Evolutionary conservation across 1,140 invertebrate genomes (phyloP).

Genomic region (Limonius californicus): DNA sequence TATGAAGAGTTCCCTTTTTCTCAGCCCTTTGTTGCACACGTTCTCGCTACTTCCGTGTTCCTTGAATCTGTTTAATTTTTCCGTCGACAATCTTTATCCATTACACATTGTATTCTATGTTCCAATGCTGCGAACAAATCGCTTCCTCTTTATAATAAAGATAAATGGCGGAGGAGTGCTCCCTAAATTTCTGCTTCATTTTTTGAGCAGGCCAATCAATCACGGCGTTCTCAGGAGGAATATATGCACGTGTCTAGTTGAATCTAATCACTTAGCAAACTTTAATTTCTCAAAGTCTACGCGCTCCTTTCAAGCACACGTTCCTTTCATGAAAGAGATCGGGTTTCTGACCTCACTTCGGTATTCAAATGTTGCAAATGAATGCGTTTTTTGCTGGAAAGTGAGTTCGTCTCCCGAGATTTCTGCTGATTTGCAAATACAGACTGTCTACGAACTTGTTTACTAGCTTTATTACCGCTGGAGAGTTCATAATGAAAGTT

Average conservation of each 20-base stretch:
- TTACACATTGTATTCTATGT: background rate
- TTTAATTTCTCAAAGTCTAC: constrained; percentile 2
- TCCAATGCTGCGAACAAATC: constrained; percentile 1
- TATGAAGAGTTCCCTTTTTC: no score
- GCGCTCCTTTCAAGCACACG: no score
- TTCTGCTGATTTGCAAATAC: background rate
- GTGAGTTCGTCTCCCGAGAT: background rate
- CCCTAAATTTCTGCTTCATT: constrained; percentile 12
- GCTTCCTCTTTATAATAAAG: constrained; percentile 8
- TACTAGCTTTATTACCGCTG: background rate
- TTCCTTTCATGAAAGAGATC: background rate
- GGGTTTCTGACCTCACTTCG: background rate
- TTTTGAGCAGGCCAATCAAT: constrained; percentile 7
- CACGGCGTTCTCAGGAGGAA: background rate
- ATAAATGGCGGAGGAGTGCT: background rate
- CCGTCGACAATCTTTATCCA: background rate
- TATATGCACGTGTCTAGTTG: constrained; percentile 5
- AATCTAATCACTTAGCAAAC: constrained; percentile 13
- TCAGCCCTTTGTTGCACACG: no score
- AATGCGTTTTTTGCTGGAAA: background rate
- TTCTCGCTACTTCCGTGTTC: no score
- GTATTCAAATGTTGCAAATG: background rate
- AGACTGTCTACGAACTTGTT: background rate
- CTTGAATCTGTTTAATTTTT: background rate
- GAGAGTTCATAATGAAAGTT: background rate